Evolutionary conservation across 2,113 vertebrate genomes (phyloP).

Genomic region (Poeciliopsis turrubarensis): DNA sequence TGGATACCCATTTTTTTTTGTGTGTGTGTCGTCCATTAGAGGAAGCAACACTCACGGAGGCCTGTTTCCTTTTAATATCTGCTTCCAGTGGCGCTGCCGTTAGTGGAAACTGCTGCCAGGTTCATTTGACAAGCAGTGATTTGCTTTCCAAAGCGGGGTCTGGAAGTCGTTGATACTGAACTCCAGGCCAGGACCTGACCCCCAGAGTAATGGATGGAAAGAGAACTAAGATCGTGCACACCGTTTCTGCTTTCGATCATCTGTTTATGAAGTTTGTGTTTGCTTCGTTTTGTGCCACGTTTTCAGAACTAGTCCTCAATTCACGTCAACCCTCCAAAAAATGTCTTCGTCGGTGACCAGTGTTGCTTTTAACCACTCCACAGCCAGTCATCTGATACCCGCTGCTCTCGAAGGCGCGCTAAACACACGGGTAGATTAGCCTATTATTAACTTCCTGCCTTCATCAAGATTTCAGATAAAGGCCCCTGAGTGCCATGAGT

Average conservation of each 20-base stretch:
- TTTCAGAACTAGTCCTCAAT: not conserved
- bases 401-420: not conserved
- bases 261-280: not conserved
- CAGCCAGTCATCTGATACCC: not conserved
- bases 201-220: not conserved
- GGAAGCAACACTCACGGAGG: slow-evolving; percentile 21
- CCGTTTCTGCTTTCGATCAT: not conserved
- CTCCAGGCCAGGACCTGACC: slow-evolving; percentile 3
- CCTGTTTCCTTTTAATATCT: slow-evolving; percentile 52
- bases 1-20: slow-evolving; percentile 7
- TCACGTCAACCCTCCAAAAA: not conserved
- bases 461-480: slow-evolving; percentile 58
- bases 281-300: not conserved
- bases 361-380: not conserved
- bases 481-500: slow-evolving; percentile 42
- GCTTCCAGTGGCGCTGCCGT: slow-evolving; percentile 4
- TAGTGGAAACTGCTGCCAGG: slow-evolving; percentile 18
- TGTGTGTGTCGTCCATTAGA: slow-evolving; percentile 29
- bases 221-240: not conserved
- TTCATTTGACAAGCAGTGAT: slow-evolving; percentile 19
- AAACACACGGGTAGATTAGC: slow-evolving; percentile 6
- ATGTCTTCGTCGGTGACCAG: not conserved
- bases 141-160: slow-evolving; percentile 6
- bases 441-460: slow-evolving; percentile 29
- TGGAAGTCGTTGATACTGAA: slow-evolving; percentile 34